A percentile compares a stretch with the other conserved stretches of the same genome.
Conservation (phyloP, 2,113 vertebrate species). For the Brachypodius melanocephalos region DNA sequence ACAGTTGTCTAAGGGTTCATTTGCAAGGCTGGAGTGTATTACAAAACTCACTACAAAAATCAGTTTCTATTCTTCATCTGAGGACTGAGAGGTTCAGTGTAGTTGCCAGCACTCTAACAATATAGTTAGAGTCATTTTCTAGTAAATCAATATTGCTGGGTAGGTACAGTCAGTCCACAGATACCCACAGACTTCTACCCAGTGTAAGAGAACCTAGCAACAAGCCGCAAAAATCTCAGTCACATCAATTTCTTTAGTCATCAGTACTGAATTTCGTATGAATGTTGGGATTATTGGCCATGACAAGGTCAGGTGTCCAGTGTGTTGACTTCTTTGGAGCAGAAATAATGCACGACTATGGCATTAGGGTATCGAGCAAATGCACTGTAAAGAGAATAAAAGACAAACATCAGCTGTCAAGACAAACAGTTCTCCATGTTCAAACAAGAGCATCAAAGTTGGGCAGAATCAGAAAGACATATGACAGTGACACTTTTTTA, state of each 20-base stretch:
- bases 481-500: not conserved
- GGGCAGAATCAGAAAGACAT: not conserved
- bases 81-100: slow-evolving; percentile 9
- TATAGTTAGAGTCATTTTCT: slow-evolving; percentile 24
- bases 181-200: slow-evolving; percentile 14
- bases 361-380: slow-evolving; percentile 97
- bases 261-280: not conserved
- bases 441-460: not conserved
- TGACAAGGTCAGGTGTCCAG: slow-evolving; percentile 79
- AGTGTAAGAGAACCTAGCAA: not conserved
- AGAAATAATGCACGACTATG: slow-evolving; percentile 98
- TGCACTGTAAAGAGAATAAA: slow-evolving; percentile 76
- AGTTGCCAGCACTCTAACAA: not conserved
- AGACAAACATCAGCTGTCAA: not conserved
- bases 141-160: slow-evolving; percentile 21
- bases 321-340: slow-evolving; percentile 92
- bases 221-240: not conserved
- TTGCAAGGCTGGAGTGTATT: not conserved
- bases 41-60: slow-evolving; percentile 19
- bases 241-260: not conserved
- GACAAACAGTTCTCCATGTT: not conserved
- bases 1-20: not conserved
- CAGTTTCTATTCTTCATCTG: slow-evolving; percentile 1
- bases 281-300: not conserved
- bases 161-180: slow-evolving; percentile 27